Percentiles rank a stretch among this genome's conserved stretches.
phyloP scores from a whole-genome alignment of 2,888 invertebrate genomes.

The Ichneumoninae sp. region DNA sequence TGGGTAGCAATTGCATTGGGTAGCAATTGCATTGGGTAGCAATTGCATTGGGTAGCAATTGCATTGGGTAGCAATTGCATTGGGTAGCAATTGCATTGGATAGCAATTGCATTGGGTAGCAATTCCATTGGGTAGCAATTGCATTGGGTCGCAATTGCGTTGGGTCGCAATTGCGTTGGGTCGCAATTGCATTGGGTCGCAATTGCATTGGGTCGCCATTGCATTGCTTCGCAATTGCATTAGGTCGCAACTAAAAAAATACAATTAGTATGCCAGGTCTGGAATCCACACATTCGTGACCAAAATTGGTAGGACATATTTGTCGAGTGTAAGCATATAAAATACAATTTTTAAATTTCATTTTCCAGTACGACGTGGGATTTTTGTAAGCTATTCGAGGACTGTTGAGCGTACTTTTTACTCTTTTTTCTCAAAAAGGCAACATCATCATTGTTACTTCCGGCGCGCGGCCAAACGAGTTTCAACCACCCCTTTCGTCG shows the following conservation, averaged over 20 bases:
- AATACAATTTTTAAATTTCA: not conserved
- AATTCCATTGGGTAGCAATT: no score
- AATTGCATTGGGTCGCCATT: no score
- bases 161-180: no score
- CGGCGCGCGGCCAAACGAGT: conserved; percentile 7
- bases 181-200: no score
- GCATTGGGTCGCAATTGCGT: no score
- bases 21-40: no score
- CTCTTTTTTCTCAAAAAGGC: not conserved
- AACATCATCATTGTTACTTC: conserved; percentile 8
- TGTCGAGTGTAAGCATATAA: not conserved
- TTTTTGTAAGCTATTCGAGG: not conserved
- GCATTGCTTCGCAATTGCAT: no score
- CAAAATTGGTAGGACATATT: not conserved
- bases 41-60: no score
- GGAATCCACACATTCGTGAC: not conserved
- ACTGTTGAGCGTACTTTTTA: not conserved
- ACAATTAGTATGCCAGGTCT: not conserved
- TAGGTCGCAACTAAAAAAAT: not conserved
- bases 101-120: no score
- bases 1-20: no score
- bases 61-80: no score
- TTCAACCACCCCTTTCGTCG: not conserved
- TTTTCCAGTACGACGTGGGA: not conserved
- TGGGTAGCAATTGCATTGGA: no score